phyloP scores from a whole-genome alignment of 1,140 invertebrate genomes.

The Drosophila elegans region DNA sequence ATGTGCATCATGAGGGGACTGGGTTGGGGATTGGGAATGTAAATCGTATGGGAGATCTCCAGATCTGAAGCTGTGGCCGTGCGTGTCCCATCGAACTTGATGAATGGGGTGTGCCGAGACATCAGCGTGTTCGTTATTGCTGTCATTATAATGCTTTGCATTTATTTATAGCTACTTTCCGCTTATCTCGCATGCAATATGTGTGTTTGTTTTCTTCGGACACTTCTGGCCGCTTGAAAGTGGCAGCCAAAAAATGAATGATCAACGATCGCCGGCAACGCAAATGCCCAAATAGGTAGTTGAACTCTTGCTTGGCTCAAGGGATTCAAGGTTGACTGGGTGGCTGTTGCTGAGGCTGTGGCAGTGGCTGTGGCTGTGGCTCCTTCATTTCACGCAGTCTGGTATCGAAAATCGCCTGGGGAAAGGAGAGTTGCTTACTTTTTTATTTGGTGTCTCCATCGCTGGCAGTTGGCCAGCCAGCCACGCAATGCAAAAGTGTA shows the following conservation, averaged over 20 bases:
- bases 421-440: neutral
- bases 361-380: neutral
- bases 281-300: constrained; percentile 44
- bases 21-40: constrained; percentile 1
- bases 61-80: constrained; percentile 33
- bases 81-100: constrained; percentile 69
- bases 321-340: constrained; percentile 65
- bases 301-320: constrained; percentile 56
- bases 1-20: constrained; percentile 39
- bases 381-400: constrained; percentile 47
- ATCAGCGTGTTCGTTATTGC: constrained; percentile 77
- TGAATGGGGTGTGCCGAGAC: constrained; percentile 78
- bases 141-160: constrained; percentile 76
- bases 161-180: constrained; percentile 69
- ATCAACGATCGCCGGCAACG: constrained; percentile 45
- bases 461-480: constrained; percentile 72
- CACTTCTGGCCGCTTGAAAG: constrained; percentile 26
- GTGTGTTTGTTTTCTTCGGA: constrained; percentile 25
- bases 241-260: constrained; percentile 12
- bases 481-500: constrained; percentile 29
- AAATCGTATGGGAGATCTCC: constrained; percentile 13
- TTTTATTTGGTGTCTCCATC: constrained; percentile 5
- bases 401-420: constrained; percentile 10
- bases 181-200: constrained; percentile 41
- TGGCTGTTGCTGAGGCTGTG: neutral